These are phyloP conservation scores for Germaria angustata DNA, from an alignment of 2,888 invertebrate genomes.

Conservation along the genomic window DNA sequence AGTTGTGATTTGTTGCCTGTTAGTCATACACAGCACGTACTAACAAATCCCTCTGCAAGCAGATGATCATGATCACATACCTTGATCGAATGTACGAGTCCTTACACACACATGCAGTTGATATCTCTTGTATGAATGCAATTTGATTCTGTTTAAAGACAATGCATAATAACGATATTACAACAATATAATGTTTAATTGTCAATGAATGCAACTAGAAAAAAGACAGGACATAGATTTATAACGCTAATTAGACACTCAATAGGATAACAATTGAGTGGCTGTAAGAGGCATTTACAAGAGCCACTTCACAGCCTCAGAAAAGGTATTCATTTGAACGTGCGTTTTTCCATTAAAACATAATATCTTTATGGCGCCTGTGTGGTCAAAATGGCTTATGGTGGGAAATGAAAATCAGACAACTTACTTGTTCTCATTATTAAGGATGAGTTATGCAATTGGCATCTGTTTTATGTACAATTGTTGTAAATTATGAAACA, in stretches of 20 bases:
- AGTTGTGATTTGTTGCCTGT: slow-evolving; percentile 59
- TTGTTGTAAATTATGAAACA: slow-evolving; percentile 56
- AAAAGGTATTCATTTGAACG: slow-evolving; percentile 7
- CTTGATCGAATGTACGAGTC: slow-evolving; percentile 23
- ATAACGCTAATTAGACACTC: slow-evolving; percentile 67
- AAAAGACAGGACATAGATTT: slow-evolving; percentile 63
- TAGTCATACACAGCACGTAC: slow-evolving; percentile 66
- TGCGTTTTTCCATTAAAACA: slow-evolving; percentile 23
- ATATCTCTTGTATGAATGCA: slow-evolving; percentile 34
- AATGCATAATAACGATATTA: slow-evolving; percentile 38
- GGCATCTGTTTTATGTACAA: slow-evolving; percentile 14
- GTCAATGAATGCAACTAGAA: slow-evolving; percentile 57
- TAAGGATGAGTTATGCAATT: slow-evolving; percentile 19
- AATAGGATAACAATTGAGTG: slow-evolving; percentile 66
- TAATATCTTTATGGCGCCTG: slow-evolving; percentile 64
- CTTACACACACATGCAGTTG: not conserved
- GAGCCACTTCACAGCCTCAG: slow-evolving; percentile 50
- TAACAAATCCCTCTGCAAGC: slow-evolving; percentile 45
- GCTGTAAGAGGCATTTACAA: slow-evolving; percentile 57
- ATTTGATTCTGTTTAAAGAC: slow-evolving; percentile 39
- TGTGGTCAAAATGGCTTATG: slow-evolving; percentile 61
- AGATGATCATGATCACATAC: slow-evolving; percentile 64
- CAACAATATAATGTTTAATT: slow-evolving; percentile 65
- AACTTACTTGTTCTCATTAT: slow-evolving; percentile 24
- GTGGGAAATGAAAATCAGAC: slow-evolving; percentile 41